These are phyloP conservation scores for Protonibea diacanthus DNA, from an alignment of 2,797 vertebrate genomes.

Conservation along the genomic window DNA sequence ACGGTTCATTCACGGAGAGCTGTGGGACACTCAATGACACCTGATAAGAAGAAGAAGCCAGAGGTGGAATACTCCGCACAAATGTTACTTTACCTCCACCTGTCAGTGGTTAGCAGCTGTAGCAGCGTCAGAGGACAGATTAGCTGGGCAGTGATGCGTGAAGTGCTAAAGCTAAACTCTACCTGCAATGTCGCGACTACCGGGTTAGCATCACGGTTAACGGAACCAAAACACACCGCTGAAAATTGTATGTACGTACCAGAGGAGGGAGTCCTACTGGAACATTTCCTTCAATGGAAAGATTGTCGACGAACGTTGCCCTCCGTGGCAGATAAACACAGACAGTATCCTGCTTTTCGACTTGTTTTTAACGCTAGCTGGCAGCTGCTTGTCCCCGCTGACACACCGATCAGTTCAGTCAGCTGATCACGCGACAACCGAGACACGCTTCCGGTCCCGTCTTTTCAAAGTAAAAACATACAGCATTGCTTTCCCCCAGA, in stretches of 20 bases:
- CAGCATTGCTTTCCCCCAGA: not conserved
- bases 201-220: constrained; percentile 62
- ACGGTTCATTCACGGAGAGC: too few relatives aligned
- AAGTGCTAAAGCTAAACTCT: constrained; percentile 35
- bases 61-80: not conserved
- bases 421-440: constrained; percentile 57
- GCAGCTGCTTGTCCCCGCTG: constrained; percentile 2
- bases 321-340: not conserved
- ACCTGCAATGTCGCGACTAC: constrained; percentile 70
- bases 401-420: constrained; percentile 19
- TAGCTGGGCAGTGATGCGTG: not conserved
- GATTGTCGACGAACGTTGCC: not conserved
- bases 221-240: constrained; percentile 29
- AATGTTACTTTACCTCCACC: accelerated
- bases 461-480: constrained; percentile 43
- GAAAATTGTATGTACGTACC: constrained; percentile 39
- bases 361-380: constrained; percentile 11
- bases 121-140: not conserved
- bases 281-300: constrained; percentile 23
- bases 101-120: not conserved
- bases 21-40: not conserved
- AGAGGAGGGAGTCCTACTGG: constrained; percentile 27
- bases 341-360: not conserved
- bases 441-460: constrained; percentile 14
- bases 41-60: not conserved